Percentiles rank a stretch among this genome's conserved stretches.
Conservation (phyloP, 2,797 vertebrate species). For the Echeneis naucrates region DNA sequence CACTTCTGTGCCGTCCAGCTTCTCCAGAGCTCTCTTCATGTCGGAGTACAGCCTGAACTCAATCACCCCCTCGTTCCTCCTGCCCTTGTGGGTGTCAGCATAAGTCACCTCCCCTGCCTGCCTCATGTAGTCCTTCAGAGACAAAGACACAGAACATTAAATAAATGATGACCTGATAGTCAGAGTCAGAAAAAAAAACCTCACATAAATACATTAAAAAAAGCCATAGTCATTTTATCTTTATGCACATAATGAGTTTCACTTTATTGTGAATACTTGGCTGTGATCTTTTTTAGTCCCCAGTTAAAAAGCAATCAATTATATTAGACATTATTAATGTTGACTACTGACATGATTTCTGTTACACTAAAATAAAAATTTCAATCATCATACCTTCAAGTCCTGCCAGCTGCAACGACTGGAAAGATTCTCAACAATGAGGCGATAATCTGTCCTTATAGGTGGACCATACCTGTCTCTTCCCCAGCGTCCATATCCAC, state of each 20-base stretch:
- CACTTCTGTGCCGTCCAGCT: constrained; percentile 96
- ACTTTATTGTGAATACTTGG: not conserved
- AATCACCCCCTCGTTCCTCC: constrained; percentile 96
- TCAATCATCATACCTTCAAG: constrained; percentile 89
- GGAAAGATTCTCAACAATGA: constrained; percentile 98
- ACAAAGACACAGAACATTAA: constrained; percentile 1
- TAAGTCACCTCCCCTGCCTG: constrained; percentile 99
- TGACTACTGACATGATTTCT: not conserved
- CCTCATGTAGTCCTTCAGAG: constrained; percentile 96
- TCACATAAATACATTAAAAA: too few species aligned
- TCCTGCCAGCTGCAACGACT: constrained; percentile 99
- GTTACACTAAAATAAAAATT: not conserved
- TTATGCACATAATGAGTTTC: too few species aligned
- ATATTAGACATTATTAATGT: not conserved
- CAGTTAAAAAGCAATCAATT: too few species aligned
- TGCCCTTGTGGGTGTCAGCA: constrained; percentile 95
- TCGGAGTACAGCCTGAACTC: constrained; percentile 97
- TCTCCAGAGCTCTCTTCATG: constrained; percentile 98
- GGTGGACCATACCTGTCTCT: constrained; percentile 96
- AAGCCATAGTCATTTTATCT: too few species aligned
- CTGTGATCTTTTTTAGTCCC: too few species aligned
- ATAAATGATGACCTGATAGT: not conserved
- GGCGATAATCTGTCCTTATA: constrained; percentile 95
- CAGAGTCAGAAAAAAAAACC: too few species aligned
- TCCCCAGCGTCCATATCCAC: constrained; percentile 96